Percentiles rank a stretch among this genome's conserved stretches.
Evolutionary conservation across 2,888 invertebrate genomes (phyloP).

Genomic region (Villa cingulata): DNA sequence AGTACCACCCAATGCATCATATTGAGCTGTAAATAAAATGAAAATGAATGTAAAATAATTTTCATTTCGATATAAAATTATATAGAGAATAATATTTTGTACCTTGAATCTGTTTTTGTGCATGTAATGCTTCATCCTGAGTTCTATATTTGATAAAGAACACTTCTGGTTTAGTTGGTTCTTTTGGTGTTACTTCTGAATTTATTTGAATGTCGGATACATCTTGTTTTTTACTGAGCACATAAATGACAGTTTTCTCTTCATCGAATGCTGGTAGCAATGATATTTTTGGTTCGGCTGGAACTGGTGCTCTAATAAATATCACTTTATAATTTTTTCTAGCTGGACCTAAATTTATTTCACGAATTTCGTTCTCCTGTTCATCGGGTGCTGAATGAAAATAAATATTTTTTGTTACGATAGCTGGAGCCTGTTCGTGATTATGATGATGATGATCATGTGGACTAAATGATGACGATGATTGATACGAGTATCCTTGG

Average conservation of each 20-base stretch:
- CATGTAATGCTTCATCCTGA: slow-evolving; percentile 30
- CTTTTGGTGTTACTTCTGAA: slow-evolving; percentile 19
- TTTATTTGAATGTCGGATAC: slow-evolving; percentile 20
- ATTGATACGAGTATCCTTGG: background rate
- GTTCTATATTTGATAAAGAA: slow-evolving; percentile 35
- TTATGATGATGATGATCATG: background rate
- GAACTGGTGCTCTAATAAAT: slow-evolving; percentile 31
- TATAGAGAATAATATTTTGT: background rate
- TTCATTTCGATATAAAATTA: too few relatives aligned
- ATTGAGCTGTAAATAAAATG: slow-evolving; percentile 18
- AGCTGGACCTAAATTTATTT: slow-evolving; percentile 8
- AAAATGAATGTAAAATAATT: background rate
- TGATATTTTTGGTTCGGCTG: slow-evolving; percentile 15
- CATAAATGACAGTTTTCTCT: slow-evolving; percentile 35
- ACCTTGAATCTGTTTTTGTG: slow-evolving; percentile 31
- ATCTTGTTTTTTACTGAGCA: slow-evolving; percentile 32
- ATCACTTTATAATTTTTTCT: slow-evolving; percentile 34
- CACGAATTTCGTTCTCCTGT: background rate
- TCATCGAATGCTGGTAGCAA: slow-evolving; percentile 23
- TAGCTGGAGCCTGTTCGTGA: background rate
- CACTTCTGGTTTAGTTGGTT: slow-evolving; percentile 33
- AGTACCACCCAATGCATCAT: slow-evolving; percentile 31
- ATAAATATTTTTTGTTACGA: slow-evolving; percentile 27
- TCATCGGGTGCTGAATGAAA: slow-evolving; percentile 33
- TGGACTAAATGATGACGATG: background rate